Base-by-base conservation (phyloP, 2,113 vertebrate genomes). In the Pterocles burchelli region DNA sequence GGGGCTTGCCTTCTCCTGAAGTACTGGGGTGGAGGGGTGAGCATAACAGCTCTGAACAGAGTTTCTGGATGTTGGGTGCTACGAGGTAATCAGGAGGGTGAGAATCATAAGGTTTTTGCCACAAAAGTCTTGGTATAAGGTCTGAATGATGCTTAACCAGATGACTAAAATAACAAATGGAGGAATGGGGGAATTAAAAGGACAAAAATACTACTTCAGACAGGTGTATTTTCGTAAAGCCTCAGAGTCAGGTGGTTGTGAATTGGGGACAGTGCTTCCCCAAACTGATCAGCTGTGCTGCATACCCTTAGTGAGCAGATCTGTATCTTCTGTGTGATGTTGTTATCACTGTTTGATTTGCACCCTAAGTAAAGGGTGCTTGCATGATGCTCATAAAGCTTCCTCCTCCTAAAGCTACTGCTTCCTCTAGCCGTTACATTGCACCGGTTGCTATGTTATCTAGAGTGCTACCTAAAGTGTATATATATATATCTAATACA, bases 21-120 rank as follows among this genome's bases (percentile, higher is more conserved):
- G 36, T 43, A 33, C 10, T 33, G 17, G 5, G 4, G 13, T 57
- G 62, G 11, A 68, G 45, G 10, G 10, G 34, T 58, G 29, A 46
- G 9, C 2, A 1, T 49, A 54, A 54, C 13, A 41, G 21, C 4
- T 1, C 11, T 76, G 36, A 20, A 6, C 26, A 29, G 9, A 5
- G 19, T 49, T 57, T 4, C 16, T 62, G 34, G 19, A 19, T 67
- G 10, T 11, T 10, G 5, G 15, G 13, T 70, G 11, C 6, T n/a
- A 33, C 18, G 29, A 57, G 26, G 36, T n/a, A n/a, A 72, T 43
- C 3, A 34, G 68, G 68, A 85, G 3, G 8, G 22, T 65, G 17
- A 9, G 34, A 49, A 75, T 67, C 4, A 20, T 25, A 63, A 58
- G 17, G 2, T 3, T 88, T 79, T 71, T 88, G 12, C n/a, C 6